phyloP scores from a whole-genome alignment of 2,113 vertebrate species.

The Lanius collurio region DNA sequence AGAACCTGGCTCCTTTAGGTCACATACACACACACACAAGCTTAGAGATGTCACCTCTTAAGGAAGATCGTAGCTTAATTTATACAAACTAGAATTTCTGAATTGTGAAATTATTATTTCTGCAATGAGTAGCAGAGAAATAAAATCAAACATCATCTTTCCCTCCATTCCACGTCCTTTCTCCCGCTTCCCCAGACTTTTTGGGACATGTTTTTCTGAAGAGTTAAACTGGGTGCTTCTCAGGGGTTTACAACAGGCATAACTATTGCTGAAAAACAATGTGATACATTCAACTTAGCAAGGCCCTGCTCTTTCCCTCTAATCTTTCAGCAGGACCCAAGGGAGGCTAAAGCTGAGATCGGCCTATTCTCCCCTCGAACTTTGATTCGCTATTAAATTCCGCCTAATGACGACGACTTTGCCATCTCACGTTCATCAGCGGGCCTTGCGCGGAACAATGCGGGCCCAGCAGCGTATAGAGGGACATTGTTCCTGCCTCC shows the following conservation, averaged over 20 bases:
- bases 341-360: slow-evolving; percentile 97
- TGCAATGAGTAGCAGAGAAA: neutral
- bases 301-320: slow-evolving; percentile 91
- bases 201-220: slow-evolving; percentile 46
- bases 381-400: slow-evolving; percentile 99
- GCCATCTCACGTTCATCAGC: slow-evolving; percentile 88
- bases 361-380: slow-evolving; percentile 92
- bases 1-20: neutral
- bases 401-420: slow-evolving; percentile 90
- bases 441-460: slow-evolving; percentile 80
- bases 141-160: neutral
- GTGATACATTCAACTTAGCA: slow-evolving; percentile 95
- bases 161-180: neutral
- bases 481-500: slow-evolving; percentile 85
- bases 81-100: neutral
- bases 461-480: slow-evolving; percentile 78
- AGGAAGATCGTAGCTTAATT: neutral
- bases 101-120: neutral
- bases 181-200: neutral
- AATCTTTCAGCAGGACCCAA: slow-evolving; percentile 98
- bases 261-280: slow-evolving; percentile 92
- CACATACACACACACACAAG: fast-evolving
- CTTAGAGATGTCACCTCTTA: neutral
- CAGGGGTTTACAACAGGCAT: slow-evolving; percentile 73
- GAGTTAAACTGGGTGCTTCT: slow-evolving; percentile 79